Evolutionary conservation across 2,113 vertebrate species (phyloP), one percentile per base, ranked within the genome.

Genomic region (Dasypus novemcinctus): DNA sequence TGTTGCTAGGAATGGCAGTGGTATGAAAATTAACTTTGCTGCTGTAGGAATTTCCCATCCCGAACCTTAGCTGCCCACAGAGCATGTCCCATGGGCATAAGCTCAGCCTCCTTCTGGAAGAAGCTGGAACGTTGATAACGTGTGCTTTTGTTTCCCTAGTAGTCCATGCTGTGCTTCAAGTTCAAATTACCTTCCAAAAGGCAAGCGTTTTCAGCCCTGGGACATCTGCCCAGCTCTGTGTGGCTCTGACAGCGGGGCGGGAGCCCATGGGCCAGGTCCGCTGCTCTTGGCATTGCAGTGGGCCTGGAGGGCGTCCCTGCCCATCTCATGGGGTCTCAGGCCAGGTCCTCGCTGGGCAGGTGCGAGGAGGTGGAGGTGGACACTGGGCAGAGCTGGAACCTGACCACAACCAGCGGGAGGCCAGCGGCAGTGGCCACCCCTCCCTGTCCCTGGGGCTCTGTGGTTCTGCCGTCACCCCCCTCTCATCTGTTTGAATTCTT

Each of bases 131-230:
- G 5, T 49, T 91, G 52, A 46, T 7, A n/a, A 43, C 20, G 23
- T 57, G 36, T n/a, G n/a, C n/a, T 81, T 54, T 89, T 83, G 6
- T 92, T 81, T 85, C 59, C 36, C 41, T 46, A 49, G 18, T 57
- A 84, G 84, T 96, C 92, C 68, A 27, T 81, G 17, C 31, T 66
- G 25, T 17, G 13, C 33, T 43, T 80, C 72, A 91, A 82, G 29
- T 82, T 96, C 78, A 95, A 29, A 68, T 88, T 46, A 81, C 38
- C 11, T 84, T 88, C 57, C 43, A 63, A 82, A 90, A 84, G 74
- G 20, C 57, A 91, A 31, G 23, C 61, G 23, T 36, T 88, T 94
- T 11, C 27, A 52, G 54, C 17, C n/a, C 29, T 86, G 69, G n/a
- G 69, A 8, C 41, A 38, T 52, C 78, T 33, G 36, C 36, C 23